phyloP scores from a whole-genome alignment of 2,797 vertebrate genomes.

The Toxotes lorentzi region DNA sequence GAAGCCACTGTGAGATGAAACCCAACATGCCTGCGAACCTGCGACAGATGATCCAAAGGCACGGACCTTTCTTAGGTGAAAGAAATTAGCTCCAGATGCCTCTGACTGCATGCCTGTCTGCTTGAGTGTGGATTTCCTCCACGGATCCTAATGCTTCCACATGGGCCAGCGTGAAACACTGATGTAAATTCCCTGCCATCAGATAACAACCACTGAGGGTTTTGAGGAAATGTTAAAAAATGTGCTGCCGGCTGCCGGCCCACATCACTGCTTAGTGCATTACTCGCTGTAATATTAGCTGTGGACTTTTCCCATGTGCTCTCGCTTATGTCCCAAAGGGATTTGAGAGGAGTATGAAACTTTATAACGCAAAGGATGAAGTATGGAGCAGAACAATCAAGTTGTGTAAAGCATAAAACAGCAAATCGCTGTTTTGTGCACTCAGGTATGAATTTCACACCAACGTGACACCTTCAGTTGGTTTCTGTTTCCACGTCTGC shows the following conservation, averaged over 20 bases:
- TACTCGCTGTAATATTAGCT: conserved; percentile 66
- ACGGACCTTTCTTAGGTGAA: conserved; percentile 47
- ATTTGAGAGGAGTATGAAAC: conserved; percentile 48
- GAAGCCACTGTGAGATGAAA: conserved; percentile 54
- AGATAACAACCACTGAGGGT: conserved; percentile 72
- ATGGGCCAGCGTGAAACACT: conserved; percentile 60
- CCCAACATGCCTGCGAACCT: conserved; percentile 49
- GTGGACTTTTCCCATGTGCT: conserved; percentile 55
- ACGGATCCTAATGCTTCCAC: conserved; percentile 71
- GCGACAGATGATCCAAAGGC: conserved; percentile 51
- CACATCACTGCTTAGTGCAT: conserved; percentile 69
- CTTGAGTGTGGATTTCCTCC: conserved; percentile 74
- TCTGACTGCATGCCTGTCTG: conserved; percentile 54
- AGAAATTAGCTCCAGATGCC: conserved; percentile 67
- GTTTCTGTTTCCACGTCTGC: conserved; percentile 15
- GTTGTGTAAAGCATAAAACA: conserved; percentile 45
- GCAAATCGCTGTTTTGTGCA: conserved; percentile 3
- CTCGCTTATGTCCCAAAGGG: conserved; percentile 45
- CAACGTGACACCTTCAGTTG: conserved; percentile 23
- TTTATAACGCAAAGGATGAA: conserved; percentile 46
- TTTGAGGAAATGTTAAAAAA: conserved; percentile 82
- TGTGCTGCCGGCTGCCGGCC: conserved; percentile 61
- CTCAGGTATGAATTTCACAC: conserved; percentile 40
- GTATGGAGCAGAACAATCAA: conserved; percentile 37
- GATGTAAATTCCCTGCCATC: conserved; percentile 71